Conservation (phyloP, 2,113 vertebrate genomes). For the Lamprologus tigripictilis region DNA sequence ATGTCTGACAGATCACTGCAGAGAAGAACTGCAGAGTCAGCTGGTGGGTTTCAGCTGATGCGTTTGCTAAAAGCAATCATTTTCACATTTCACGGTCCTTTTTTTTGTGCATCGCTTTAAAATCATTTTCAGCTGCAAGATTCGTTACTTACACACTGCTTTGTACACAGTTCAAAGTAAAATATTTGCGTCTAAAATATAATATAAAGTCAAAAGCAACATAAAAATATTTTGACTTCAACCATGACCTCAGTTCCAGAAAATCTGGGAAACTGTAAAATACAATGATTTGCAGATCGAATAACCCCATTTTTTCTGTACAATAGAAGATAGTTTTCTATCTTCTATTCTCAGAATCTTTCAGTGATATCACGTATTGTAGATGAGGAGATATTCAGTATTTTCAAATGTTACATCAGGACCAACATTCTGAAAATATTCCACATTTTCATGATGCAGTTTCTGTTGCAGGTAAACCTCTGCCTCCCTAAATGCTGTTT, state of each 20-base stretch:
- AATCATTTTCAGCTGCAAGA: not conserved
- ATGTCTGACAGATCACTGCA: not conserved
- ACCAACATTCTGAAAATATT: not conserved
- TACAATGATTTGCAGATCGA: not conserved
- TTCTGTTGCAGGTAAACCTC: not conserved
- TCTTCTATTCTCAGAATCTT: not conserved
- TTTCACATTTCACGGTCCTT: not conserved
- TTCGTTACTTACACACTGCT: not conserved
- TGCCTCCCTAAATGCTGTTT: not conserved
- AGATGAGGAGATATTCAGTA: not conserved
- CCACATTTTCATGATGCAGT: not conserved
- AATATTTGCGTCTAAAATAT: rapidly evolving
- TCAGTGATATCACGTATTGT: rapidly evolving
- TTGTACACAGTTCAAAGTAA: not conserved
- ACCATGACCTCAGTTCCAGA: not conserved
- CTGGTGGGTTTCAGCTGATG: not conserved
- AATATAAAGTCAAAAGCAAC: not conserved
- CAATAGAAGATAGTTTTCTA: not conserved
- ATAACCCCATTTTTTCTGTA: not conserved
- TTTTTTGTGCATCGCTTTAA: rapidly evolving
- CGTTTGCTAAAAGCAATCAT: not conserved
- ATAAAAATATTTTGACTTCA: not conserved
- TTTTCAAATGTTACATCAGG: not conserved
- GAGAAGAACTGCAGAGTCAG: not conserved
- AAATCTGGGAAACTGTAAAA: not conserved